Percentiles rank a stretch among this genome's conserved stretches.
These are phyloP conservation scores for Chlamydotis undulata DNA, from an alignment of 2,113 vertebrate species.

Conservation along the genomic window DNA sequence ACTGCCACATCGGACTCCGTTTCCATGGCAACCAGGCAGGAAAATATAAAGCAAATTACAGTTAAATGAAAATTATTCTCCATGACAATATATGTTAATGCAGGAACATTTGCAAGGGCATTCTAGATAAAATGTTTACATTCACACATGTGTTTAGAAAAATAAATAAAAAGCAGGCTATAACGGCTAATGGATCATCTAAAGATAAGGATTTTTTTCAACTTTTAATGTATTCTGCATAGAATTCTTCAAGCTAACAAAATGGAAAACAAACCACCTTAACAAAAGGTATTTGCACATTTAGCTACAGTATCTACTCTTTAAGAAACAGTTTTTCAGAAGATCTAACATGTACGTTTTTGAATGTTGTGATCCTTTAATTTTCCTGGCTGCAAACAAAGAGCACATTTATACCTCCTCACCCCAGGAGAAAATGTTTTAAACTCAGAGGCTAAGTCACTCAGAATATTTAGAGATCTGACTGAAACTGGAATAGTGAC, in stretches of 20 bases:
- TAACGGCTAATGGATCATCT: constrained; percentile 25
- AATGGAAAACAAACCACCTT: background rate
- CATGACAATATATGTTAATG: constrained; percentile 72
- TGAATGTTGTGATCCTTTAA: background rate
- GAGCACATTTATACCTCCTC: background rate
- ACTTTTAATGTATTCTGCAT: background rate
- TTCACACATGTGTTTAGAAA: constrained; percentile 20
- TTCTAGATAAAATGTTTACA: constrained; percentile 44
- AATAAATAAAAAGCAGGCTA: constrained; percentile 33
- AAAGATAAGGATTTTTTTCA: background rate
- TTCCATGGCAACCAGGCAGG: constrained; percentile 70
- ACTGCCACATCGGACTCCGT: constrained; percentile 48
- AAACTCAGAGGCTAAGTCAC: background rate
- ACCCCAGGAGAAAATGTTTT: background rate
- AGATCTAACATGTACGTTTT: background rate
- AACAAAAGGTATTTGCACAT: background rate
- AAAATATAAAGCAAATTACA: constrained; percentile 74
- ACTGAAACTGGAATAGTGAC: constrained; percentile 6
- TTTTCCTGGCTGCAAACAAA: constrained; percentile 38
- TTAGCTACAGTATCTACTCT: background rate
- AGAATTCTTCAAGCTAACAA: background rate
- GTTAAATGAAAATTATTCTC: constrained; percentile 76
- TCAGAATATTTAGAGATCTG: background rate
- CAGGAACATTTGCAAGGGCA: constrained; percentile 41
- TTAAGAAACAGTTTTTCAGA: background rate